Conservation (phyloP, 1,140 invertebrate genomes). For the Drosophila nebulosa region DNA sequence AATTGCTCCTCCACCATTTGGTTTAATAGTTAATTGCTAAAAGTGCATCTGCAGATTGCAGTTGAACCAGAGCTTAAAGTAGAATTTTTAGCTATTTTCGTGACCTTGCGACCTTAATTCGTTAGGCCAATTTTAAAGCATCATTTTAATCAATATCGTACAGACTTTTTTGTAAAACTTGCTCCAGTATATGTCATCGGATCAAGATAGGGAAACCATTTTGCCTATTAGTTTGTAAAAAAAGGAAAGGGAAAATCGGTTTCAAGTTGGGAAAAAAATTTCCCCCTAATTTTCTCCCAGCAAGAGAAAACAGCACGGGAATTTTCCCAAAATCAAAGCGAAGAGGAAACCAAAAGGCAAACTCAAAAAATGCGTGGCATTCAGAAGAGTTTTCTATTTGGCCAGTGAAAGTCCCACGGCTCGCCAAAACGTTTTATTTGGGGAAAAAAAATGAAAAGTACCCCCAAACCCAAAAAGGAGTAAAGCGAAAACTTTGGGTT, state of each 20-base stretch:
- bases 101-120: background rate
- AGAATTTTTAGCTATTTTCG: background rate
- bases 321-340: slow-evolving; percentile 29
- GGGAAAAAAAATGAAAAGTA: background rate
- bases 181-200: background rate
- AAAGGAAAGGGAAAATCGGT: background rate
- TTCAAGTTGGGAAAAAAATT: slow-evolving; percentile 9
- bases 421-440: background rate
- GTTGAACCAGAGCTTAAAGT: background rate
- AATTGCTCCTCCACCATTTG: background rate
- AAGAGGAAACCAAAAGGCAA: slow-evolving; percentile 1
- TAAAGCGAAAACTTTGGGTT: too few relatives aligned
- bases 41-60: background rate
- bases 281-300: slow-evolving; percentile 40
- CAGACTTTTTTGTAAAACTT: background rate
- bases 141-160: background rate
- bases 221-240: background rate
- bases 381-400: background rate
- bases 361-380: slow-evolving; percentile 11
- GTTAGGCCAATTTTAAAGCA: too few relatives aligned
- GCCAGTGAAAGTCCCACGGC: background rate
- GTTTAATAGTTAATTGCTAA: slow-evolving; percentile 5
- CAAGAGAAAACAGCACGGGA: slow-evolving; percentile 25
- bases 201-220: background rate
- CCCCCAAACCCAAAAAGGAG: too few relatives aligned